Base-by-base conservation (phyloP, 2,113 vertebrate genomes). In the Tragelaphus scriptus region DNA sequence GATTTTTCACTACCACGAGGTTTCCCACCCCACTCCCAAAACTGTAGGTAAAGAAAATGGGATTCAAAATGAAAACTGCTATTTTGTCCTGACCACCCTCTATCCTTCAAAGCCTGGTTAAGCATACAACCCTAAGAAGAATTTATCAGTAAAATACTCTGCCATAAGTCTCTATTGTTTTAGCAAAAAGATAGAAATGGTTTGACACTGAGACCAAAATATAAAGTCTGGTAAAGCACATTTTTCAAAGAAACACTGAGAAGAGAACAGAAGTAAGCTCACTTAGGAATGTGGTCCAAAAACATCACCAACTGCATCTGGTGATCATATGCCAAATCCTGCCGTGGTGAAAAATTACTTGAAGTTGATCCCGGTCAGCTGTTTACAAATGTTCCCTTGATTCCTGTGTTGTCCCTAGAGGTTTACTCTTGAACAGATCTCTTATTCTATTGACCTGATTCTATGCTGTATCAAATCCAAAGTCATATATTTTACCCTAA, bases 251-350 rank as follows among this genome's bases (percentile, higher is more conserved):
- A 90, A 81, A 40, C 9, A n/a, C 14, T 63, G 15, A 88, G 17
- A 93, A 79, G 11, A 6, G 11, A 91, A 92, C 26, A 14, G 21
- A 86, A 90, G 8, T 32, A 56, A 63, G 88, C 84, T 84, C 53
- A 28, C 68, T 93, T 89, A 30, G 32, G 82, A 59, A 65, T 63
- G 13, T 56, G 19, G 49, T 98, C 90, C 79, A 91, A 21, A 95
- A 79, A 92, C 28, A 55, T 21, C 94, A 90, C 81, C 93, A 88
- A 61, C 80, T 91, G 25, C 71, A 85, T 87, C 75, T 96, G 79
- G 86, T 32, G 47, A 81, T 92, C 86, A 90, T 68, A 90, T 68
- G 84, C 59, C 88, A 96, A 77, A 95, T 91, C 53, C 19, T 58
- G 56, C 2, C 56, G 15, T 5, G 87, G 8, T 88, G 28, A 96